Conservation (phyloP, 1,140 invertebrate genomes). For the Coboldia fuscipes region DNA sequence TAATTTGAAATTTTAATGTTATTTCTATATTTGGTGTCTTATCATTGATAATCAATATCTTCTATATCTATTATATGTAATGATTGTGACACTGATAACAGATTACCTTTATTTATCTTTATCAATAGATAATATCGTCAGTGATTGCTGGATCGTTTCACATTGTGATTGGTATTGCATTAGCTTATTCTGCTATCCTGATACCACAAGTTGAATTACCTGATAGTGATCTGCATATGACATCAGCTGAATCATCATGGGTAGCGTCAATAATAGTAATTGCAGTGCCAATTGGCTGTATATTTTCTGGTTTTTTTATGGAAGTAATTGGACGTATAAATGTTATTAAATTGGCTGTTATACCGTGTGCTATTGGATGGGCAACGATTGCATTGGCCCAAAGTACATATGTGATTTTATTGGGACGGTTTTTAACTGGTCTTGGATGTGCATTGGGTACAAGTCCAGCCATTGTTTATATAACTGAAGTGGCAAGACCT, state of each 20-base stretch:
- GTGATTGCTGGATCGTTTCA: conserved; percentile 30
- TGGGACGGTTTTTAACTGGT: conserved; percentile 39
- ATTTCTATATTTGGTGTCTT: neutral
- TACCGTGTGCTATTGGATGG: conserved; percentile 40
- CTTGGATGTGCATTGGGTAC: conserved; percentile 24
- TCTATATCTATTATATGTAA: neutral
- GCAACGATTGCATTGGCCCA: conserved; percentile 28
- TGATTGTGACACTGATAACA: neutral
- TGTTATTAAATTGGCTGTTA: conserved; percentile 31
- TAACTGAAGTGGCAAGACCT: conserved; percentile 33
- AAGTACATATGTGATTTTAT: conserved; percentile 26
- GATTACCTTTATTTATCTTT: conserved; percentile 10
- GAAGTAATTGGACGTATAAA: conserved; percentile 36
- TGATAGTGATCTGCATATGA: conserved; percentile 19
- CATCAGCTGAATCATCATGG: conserved; percentile 23
- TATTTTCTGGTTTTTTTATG: conserved; percentile 31
- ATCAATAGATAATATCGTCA: conserved; percentile 21
- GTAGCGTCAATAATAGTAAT: conserved; percentile 29
- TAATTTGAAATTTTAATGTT: neutral
- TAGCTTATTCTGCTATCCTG: conserved; percentile 32
- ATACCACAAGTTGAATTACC: conserved; percentile 26
- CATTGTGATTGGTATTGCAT: conserved; percentile 28
- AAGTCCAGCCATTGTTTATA: conserved; percentile 35
- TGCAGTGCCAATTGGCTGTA: conserved; percentile 26
- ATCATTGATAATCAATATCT: neutral